phyloP scores from a whole-genome alignment of 2,797 vertebrate genomes.

The Carduelis carduelis region DNA sequence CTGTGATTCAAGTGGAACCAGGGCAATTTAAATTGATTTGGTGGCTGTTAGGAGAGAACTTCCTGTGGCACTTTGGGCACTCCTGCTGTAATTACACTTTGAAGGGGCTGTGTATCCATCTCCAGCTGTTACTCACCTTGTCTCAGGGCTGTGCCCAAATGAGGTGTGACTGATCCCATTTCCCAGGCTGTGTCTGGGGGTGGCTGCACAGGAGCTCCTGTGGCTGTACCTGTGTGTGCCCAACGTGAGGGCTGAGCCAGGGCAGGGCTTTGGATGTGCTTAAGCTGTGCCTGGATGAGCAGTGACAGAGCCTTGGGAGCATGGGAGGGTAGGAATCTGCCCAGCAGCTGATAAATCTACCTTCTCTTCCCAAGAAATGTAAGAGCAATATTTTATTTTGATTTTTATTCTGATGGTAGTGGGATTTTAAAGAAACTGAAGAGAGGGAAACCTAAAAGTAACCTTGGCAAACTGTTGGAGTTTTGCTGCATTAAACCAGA shows the following conservation, averaged over 20 bases:
- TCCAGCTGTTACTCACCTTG: rapidly evolving
- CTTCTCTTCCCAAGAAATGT: not conserved
- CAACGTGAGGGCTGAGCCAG: not conserved
- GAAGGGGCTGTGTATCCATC: rapidly evolving
- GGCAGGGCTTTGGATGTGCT: rapidly evolving
- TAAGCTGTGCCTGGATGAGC: too few relatives aligned
- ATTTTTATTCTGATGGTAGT: not conserved
- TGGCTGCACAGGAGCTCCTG: not conserved
- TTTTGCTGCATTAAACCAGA: not conserved
- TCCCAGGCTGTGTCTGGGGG: not conserved
- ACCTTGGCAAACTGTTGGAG: not conserved
- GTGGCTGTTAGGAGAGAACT: not conserved
- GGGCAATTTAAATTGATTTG: not conserved
- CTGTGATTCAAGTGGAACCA: not conserved
- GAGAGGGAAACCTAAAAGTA: not conserved
- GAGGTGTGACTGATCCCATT: not conserved
- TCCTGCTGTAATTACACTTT: not conserved
- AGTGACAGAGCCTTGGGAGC: not conserved
- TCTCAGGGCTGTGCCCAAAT: not conserved
- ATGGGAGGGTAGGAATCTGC: rapidly evolving
- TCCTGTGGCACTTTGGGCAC: rapidly evolving
- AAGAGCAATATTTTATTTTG: not conserved
- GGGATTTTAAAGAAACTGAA: not conserved
- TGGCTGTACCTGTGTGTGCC: rapidly evolving
- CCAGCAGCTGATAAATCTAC: not conserved